Evolutionary conservation across 2,797 vertebrate species (phyloP).

Genomic region (Cynodonichthys magdalenae): DNA sequence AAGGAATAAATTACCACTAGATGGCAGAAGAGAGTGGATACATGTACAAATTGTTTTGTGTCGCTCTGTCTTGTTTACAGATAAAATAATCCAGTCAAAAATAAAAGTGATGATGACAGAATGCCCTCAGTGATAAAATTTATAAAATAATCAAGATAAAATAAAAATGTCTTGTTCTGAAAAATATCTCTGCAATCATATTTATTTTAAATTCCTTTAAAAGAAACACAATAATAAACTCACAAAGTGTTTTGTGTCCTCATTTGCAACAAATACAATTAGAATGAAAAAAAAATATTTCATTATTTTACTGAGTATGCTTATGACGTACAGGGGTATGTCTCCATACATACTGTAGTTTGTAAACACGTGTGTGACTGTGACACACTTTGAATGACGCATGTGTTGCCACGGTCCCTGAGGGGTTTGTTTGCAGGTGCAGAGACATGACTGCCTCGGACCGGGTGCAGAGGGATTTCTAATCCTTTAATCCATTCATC

Average conservation of each 20-base stretch:
- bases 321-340: background rate
- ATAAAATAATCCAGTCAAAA: background rate
- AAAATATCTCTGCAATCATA: background rate
- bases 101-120: background rate
- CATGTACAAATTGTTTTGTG: background rate
- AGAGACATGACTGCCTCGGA: constrained; percentile 46
- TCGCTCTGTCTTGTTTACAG: background rate
- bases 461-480: constrained; percentile 22
- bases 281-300: too few species aligned
- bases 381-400: constrained; percentile 44
- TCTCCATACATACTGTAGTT: background rate
- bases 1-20: constrained; percentile 42
- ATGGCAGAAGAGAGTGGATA: constrained; percentile 38
- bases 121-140: background rate
- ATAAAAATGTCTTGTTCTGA: too few species aligned
- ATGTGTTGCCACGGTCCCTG: constrained; percentile 25
- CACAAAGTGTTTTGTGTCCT: background rate
- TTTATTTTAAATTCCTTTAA: background rate
- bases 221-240: background rate
- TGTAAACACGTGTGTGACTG: constrained; percentile 4
- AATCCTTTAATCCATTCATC: constrained; percentile 74
- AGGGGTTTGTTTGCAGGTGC: constrained; percentile 50
- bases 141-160: background rate
- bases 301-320: background rate
- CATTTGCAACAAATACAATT: too few species aligned